Conservation (phyloP, 2,797 vertebrate species). For the Argya squamiceps region DNA sequence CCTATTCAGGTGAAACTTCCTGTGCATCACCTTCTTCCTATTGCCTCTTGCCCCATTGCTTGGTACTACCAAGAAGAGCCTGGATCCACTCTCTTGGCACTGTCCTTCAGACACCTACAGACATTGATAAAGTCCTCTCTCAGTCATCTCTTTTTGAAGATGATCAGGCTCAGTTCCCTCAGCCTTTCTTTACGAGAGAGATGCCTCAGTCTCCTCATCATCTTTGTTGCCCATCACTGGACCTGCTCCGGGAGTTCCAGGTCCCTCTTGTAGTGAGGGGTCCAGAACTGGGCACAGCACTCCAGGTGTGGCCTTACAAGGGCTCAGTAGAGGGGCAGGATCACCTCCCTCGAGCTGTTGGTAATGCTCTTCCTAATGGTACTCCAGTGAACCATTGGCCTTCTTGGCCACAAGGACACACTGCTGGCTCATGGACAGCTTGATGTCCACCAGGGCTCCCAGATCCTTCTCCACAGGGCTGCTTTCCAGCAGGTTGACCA, state of each 20-base stretch:
- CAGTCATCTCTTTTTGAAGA: not conserved
- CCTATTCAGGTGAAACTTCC: not conserved
- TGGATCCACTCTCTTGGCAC: not conserved
- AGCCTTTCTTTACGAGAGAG: not conserved
- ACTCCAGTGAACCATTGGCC: rapidly evolving
- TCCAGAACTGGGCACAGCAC: not conserved
- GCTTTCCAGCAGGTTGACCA: not conserved
- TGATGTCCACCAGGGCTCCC: rapidly evolving
- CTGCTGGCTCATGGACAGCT: not conserved
- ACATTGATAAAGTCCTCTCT: no score
- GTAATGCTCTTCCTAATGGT: not conserved
- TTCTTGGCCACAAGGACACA: not conserved
- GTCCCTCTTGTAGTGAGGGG: not conserved
- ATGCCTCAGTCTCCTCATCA: not conserved
- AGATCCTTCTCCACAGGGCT: not conserved
- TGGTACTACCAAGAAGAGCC: not conserved
- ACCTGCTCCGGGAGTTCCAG: rapidly evolving
- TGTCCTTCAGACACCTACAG: not conserved
- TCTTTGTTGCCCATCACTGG: not conserved
- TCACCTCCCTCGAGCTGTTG: rapidly evolving
- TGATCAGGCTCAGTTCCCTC: not conserved
- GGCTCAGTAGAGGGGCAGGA: not conserved
- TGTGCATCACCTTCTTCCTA: no score
- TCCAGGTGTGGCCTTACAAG: not conserved
- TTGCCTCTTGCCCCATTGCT: not conserved